A percentile compares a stretch with the other conserved stretches of the same genome.
These are phyloP conservation scores for Gandaritis pyraliata DNA, from an alignment of 2,888 invertebrate genomes.

Conservation along the genomic window DNA sequence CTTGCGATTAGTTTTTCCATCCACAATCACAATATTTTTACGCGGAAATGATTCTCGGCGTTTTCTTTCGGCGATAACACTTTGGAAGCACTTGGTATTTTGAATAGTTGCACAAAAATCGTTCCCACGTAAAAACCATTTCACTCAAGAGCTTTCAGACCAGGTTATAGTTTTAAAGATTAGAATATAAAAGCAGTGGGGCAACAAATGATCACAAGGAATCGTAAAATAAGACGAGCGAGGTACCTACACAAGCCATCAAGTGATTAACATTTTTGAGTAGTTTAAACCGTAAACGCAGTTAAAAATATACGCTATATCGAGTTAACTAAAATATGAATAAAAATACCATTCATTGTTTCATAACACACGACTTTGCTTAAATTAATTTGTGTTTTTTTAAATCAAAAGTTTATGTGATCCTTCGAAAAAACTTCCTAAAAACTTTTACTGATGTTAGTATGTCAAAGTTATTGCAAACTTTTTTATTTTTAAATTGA, in stretches of 20 bases:
- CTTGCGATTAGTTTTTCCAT: slow-evolving; percentile 84
- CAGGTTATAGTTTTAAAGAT: slow-evolving; percentile 62
- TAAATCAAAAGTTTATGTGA: slow-evolving; percentile 46
- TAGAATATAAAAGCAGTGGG: slow-evolving; percentile 25
- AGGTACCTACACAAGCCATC: slow-evolving; percentile 9
- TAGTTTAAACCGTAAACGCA: slow-evolving; percentile 6
- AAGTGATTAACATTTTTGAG: slow-evolving; percentile 4
- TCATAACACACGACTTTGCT: slow-evolving; percentile 34
- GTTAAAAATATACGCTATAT: slow-evolving; percentile 6
- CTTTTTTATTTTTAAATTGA: slow-evolving; percentile 10
- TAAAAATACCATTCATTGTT: slow-evolving; percentile 53
- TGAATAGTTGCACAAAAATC: slow-evolving; percentile 79
- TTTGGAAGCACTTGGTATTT: slow-evolving; percentile 72
- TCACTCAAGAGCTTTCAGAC: slow-evolving; percentile 85
- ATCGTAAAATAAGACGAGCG: slow-evolving; percentile 19
- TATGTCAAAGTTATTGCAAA: slow-evolving; percentile 51
- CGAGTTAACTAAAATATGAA: slow-evolving; percentile 9
- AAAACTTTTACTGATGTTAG: slow-evolving; percentile 54
- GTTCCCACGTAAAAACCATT: slow-evolving; percentile 85
- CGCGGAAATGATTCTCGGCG: slow-evolving; percentile 85
- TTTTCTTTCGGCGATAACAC: slow-evolving; percentile 79
- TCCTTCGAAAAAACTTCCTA: slow-evolving; percentile 53
- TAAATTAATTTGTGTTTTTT: slow-evolving; percentile 40
- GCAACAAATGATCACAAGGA: slow-evolving; percentile 20
- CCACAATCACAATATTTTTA: slow-evolving; percentile 84